Conservation (phyloP, 35 echinoderm and acorn worm genomes). For the Lytechinus pictus region DNA sequence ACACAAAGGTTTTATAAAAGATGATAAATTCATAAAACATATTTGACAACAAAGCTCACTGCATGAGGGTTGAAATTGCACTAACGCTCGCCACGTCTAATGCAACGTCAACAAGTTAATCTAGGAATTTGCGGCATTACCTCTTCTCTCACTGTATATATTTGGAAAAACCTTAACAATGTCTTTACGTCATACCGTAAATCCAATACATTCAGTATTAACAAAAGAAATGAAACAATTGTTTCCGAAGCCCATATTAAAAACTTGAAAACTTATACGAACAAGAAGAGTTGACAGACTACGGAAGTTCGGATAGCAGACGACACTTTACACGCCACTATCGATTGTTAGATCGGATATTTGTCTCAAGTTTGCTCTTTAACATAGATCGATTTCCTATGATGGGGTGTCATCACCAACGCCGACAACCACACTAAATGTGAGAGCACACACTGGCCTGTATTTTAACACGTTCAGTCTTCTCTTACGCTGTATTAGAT, state of each 20-base stretch:
- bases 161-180: background rate
- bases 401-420: background rate
- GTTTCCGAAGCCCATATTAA: too few species aligned
- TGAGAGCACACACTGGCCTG: background rate
- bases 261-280: too few species aligned
- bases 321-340: background rate
- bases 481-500: too few species aligned
- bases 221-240: background rate
- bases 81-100: too few species aligned
- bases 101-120: too few species aligned
- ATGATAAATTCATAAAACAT: too few species aligned
- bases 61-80: too few species aligned
- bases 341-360: background rate
- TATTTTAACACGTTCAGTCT: background rate
- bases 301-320: background rate
- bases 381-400: background rate
- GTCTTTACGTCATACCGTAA: background rate
- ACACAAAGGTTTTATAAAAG: too few species aligned
- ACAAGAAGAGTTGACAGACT: background rate
- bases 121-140: too few species aligned
- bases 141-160: background rate
- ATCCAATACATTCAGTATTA: background rate
- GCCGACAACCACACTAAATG: background rate
- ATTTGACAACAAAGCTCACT: too few species aligned
- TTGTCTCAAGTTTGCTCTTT: background rate